These are phyloP conservation scores for Streptopelia turtur DNA, from an alignment of 2,797 vertebrate species.

Conservation along the genomic window DNA sequence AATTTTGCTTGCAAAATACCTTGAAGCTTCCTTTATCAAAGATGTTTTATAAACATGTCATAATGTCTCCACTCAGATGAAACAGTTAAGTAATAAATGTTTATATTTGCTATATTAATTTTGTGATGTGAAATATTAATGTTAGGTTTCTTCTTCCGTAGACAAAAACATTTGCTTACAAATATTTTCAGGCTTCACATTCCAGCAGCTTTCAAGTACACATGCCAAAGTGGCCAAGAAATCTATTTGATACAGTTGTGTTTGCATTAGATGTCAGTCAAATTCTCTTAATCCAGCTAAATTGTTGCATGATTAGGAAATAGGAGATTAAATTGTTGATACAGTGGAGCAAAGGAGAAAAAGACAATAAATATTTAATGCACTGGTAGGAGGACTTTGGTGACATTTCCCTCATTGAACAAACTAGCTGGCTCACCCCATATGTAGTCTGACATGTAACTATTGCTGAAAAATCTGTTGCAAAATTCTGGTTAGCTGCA, in stretches of 20 bases:
- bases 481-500: not conserved
- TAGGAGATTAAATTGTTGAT: constrained; percentile 32
- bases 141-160: not conserved
- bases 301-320: not conserved
- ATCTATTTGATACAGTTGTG: not conserved
- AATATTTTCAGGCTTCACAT: not conserved
- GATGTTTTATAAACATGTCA: not conserved
- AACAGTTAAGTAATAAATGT: not conserved
- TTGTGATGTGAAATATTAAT: not conserved
- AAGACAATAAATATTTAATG: constrained; percentile 39
- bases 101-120: not conserved
- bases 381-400: not conserved
- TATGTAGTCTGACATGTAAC: not conserved
- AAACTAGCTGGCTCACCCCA: not conserved
- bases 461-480: not conserved
- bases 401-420: not conserved
- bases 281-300: constrained; percentile 8
- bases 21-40: not conserved
- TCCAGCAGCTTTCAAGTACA: not conserved
- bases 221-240: not conserved
- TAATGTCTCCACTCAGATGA: not conserved
- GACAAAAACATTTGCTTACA: not conserved
- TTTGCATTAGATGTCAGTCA: constrained; percentile 17
- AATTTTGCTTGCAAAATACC: not conserved
- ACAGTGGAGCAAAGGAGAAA: not conserved